Evolutionary conservation across 64 coral and sea anemone genomes (phyloP), one percentile per base, ranked within the genome.

Genomic region (Orbicella faveolata): DNA sequence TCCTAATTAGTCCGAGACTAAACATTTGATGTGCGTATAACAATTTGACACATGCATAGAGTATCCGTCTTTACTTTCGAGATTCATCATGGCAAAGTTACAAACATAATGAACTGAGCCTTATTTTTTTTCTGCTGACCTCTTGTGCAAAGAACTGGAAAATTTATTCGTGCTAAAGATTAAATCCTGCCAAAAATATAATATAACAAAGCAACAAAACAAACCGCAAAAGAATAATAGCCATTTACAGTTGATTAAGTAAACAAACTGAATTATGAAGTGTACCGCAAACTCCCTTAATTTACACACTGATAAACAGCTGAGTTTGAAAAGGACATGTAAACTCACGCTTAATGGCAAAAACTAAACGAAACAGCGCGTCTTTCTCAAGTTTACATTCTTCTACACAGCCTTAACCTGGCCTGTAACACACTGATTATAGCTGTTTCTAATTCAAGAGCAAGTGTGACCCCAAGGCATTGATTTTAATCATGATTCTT

Each of bases 91-190:
- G 11, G 66, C 21, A 70, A 10, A 26, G 67, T 25, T 23, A 11
- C 21, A 11, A 23, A 25, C 67, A 70, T n/a, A 23, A 11, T 21
- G 36, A 78, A 78, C 44, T 6, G 2, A 48, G 17, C 18, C 1
- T 52, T 78, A 41, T 39, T 10, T 44, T 44, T 78, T 44, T 6
- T 6, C n/a, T 21, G 21, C 30, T 53, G 36, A 84, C 36, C 19
- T 73, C 65, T 37, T 52, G 39, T 11, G 63, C n/a, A 23, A 72
- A 30, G 41, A 85, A 73, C 65, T 85, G 64, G 79, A 70, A 85
- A 85, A 85, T 85, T 66, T 85, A 85, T 85, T 85, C 82, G 12
- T 18, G 33, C 5, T 52, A 13, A 68, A 85, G 66, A 85, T 85
- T 70, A 52, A 85, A 85, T 73, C 82, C 72, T 72, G 23, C 19